A percentile compares a stretch with the other conserved stretches of the same genome.
Conservation (phyloP, 2,888 invertebrate species). For the Hipparchia semele region DNA sequence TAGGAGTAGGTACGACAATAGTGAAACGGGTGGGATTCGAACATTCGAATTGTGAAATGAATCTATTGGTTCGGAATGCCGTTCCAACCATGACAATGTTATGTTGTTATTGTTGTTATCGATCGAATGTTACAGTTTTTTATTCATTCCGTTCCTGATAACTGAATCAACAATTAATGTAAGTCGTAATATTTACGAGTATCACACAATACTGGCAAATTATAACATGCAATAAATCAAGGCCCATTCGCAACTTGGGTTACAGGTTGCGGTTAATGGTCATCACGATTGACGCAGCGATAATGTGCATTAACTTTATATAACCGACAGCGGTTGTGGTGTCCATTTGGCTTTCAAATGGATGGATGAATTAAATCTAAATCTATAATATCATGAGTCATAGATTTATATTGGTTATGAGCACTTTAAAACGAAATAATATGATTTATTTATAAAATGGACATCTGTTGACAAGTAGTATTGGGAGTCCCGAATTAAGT, state of each 20-base stretch:
- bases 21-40: too few relatives aligned
- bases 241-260: constrained; percentile 33
- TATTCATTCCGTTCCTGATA: not conserved
- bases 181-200: constrained; percentile 13
- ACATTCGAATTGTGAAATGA: too few relatives aligned
- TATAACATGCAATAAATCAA: constrained; percentile 33
- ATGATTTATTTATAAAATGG: too few relatives aligned
- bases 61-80: too few relatives aligned
- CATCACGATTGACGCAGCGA: constrained; percentile 40
- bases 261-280: constrained; percentile 39
- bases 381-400: not conserved
- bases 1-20: too few relatives aligned
- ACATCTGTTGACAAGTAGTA: too few relatives aligned
- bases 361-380: constrained; percentile 8
- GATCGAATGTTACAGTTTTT: not conserved
- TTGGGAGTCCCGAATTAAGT: too few relatives aligned
- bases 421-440: too few relatives aligned
- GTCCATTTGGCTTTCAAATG: constrained; percentile 22
- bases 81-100: too few relatives aligned
- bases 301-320: constrained; percentile 37
- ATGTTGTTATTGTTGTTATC: too few relatives aligned
- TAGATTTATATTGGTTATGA: not conserved
- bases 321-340: constrained; percentile 31
- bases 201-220: constrained; percentile 20
- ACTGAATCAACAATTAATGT: not conserved